These are phyloP conservation scores for Tetragnatha versicolor DNA, from an alignment of 1,140 invertebrate species.

Conservation along the genomic window DNA sequence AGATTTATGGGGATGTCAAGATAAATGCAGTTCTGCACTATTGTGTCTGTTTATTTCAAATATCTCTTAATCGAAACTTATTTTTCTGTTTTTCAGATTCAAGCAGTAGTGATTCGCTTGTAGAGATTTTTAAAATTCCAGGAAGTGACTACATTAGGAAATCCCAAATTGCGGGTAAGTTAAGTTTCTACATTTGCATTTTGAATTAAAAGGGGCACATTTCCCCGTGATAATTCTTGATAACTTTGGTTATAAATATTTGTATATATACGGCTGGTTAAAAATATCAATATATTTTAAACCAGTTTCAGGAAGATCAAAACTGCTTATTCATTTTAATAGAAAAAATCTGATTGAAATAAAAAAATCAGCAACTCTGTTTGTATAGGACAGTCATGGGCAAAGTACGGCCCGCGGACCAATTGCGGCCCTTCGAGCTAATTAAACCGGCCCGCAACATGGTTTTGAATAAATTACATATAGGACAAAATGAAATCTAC, in stretches of 20 bases:
- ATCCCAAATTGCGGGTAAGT: constrained; percentile 29
- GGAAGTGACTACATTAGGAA: constrained; percentile 10
- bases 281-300: no score
- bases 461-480: no score
- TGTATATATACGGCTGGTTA: not conserved
- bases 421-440: no score
- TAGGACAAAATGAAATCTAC: no score
- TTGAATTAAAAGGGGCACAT: not conserved
- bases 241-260: not conserved
- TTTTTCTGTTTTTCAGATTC: not conserved
- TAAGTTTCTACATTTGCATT: not conserved
- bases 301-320: not conserved
- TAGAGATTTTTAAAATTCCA: constrained; percentile 6
- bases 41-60: no score
- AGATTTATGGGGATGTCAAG: no score
- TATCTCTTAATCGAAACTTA: no score
- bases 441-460: no score
- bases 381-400: not conserved
- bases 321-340: not conserved
- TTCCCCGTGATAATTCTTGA: not conserved
- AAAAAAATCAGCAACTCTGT: not conserved
- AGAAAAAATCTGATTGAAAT: not conserved
- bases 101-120: not conserved
- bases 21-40: no score
- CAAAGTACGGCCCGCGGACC: no score